Base-by-base conservation (phyloP, 2,797 vertebrate genomes). In the Chelon labrosus region DNA sequence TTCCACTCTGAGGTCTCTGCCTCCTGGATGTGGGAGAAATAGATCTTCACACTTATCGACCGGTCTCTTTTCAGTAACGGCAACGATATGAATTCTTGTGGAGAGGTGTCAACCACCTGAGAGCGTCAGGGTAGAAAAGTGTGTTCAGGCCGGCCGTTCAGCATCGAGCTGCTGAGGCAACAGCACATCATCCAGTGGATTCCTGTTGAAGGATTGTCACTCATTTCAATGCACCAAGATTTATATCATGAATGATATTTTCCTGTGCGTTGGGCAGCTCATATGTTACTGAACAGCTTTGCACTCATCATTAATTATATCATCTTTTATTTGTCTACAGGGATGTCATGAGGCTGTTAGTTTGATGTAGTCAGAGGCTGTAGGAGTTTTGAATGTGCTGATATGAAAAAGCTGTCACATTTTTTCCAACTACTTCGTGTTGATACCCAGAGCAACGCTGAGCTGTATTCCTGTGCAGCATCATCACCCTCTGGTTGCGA, bases 1-100 rank as follows among this genome's bases (percentile, higher is more conserved):
- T 56, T 82, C 76, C 63, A 20, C 19, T 62, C 53, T n/a, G 64
- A 69, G 12, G 19, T 47, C 61, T 55, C 59, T 35, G 52, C 65
- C 65, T 25, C 41, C 20, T 57, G 61, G 7, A 22, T 17, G 6
- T 17, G 5, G 14, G 17, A 70, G 65, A 56, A 65, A 67, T 4
- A 52, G 1, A 49, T 58, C 22, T n/a, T 59, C 59, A 41, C 41
- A 19, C 10, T 10, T 41, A 61, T 61, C 9, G 53, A 68, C 22
- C 12, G n/a, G 10, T 27, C 12, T 41, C 22, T 39, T 70, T 51
- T 52, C 65, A 52, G 37, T 50, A 56, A 20, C 49, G 61, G 12
- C 38, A 42, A 49, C n/a, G 5, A 41, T 12, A 2, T n/a, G 14
- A 59, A 27, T 25, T 65, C 16, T 35, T 49, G 35, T 8, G 4